These are phyloP conservation scores for Eupithecia insigniata DNA, from an alignment of 2,888 invertebrate species.

Conservation along the genomic window DNA sequence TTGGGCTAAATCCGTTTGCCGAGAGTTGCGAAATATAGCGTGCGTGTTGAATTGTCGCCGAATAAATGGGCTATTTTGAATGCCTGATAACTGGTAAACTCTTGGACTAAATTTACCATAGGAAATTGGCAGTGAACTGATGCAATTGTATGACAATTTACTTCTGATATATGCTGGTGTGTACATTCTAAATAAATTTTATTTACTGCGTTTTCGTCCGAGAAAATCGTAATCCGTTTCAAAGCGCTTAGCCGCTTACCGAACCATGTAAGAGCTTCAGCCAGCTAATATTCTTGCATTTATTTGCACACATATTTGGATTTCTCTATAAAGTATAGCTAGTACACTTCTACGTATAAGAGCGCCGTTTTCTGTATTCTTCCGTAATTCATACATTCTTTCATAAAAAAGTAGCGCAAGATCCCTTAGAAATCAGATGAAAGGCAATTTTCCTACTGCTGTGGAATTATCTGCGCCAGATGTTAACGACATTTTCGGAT, in stretches of 20 bases:
- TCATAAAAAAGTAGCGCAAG: constrained; percentile 8
- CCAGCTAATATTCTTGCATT: constrained; percentile 40
- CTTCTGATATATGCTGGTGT: not conserved
- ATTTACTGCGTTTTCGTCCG: not conserved
- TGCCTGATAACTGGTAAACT: not conserved
- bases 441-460: constrained; percentile 42
- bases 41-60: constrained; percentile 41
- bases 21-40: constrained; percentile 31
- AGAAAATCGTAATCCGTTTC: not conserved
- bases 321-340: constrained; percentile 15
- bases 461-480: constrained; percentile 37
- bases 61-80: constrained; percentile 25
- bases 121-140: not conserved
- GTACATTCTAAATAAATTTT: not conserved
- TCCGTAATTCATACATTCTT: constrained; percentile 3
- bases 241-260: constrained; percentile 29
- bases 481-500: constrained; percentile 36
- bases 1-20: constrained; percentile 48
- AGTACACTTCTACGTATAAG: constrained; percentile 17
- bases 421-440: constrained; percentile 34
- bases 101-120: not conserved
- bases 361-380: constrained; percentile 4
- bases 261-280: constrained; percentile 28
- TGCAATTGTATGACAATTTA: not conserved
- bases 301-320: constrained; percentile 22